Conservation (phyloP, 1,140 invertebrate genomes). For the Orussus abietinus region DNA sequence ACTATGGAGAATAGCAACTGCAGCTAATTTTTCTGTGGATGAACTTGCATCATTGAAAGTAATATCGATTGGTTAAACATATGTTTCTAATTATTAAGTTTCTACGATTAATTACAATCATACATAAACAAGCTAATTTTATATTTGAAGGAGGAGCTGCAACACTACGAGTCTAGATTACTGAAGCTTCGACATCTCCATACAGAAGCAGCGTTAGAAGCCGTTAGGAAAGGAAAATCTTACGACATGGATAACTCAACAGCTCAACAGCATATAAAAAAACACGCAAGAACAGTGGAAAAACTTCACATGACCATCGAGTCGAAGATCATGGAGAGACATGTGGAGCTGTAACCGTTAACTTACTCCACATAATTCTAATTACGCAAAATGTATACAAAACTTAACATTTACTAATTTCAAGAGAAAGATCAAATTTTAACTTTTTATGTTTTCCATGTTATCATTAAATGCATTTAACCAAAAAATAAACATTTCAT, state of each 20-base stretch:
- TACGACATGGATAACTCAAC: slow-evolving; percentile 34
- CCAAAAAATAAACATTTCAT: too few relatives aligned
- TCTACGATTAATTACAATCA: slow-evolving; percentile 1
- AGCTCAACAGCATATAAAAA: slow-evolving; percentile 71
- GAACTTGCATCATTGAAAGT: slow-evolving; percentile 83
- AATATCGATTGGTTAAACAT: too few relatives aligned
- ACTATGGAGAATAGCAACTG: slow-evolving; percentile 77
- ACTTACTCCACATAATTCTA: slow-evolving; percentile 7
- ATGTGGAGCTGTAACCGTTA: slow-evolving; percentile 64
- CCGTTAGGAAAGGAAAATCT: slow-evolving; percentile 33
- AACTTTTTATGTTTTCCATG: slow-evolving; percentile 9
- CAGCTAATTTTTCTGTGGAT: slow-evolving; percentile 73
- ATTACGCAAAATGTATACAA: neutral
- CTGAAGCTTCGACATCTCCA: slow-evolving; percentile 79
- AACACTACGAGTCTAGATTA: slow-evolving; percentile 83
- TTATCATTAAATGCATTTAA: too few relatives aligned
- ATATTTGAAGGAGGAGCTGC: slow-evolving; percentile 66
- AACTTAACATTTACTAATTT: neutral
- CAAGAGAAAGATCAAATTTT: neutral
- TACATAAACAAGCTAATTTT: slow-evolving; percentile 8
- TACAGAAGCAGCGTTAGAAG: slow-evolving; percentile 60
- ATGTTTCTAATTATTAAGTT: slow-evolving; percentile 13
- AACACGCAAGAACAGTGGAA: slow-evolving; percentile 77
- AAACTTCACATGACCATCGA: slow-evolving; percentile 83
- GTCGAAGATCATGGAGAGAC: slow-evolving; percentile 69